Conservation (phyloP, 2,888 invertebrate species). For the Lithophane leautieri region DNA sequence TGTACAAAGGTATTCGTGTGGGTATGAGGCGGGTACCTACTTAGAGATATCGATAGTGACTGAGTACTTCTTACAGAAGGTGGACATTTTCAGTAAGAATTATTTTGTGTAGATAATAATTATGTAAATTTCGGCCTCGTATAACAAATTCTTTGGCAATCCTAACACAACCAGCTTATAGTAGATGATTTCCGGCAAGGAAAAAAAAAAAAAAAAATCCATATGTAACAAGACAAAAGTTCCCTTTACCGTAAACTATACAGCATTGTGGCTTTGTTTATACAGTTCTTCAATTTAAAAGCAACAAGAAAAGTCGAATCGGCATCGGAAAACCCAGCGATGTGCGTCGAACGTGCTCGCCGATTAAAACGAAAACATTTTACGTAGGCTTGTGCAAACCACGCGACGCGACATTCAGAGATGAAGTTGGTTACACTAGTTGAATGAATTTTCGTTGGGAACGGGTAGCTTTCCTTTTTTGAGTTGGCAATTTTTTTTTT, state of each 20-base stretch:
- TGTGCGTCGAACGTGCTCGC: constrained; percentile 31
- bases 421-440: constrained; percentile 54
- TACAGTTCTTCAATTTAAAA: constrained; percentile 26
- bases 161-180: background rate
- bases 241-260: background rate
- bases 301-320: constrained; percentile 36
- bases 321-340: constrained; percentile 29
- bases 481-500: constrained; percentile 32
- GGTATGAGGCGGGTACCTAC: no score
- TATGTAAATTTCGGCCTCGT: background rate
- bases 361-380: constrained; percentile 61
- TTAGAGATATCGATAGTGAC: background rate
- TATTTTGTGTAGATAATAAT: background rate
- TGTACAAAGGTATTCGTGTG: background rate
- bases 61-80: background rate
- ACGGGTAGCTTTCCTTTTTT: constrained; percentile 16
- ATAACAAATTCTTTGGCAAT: background rate
- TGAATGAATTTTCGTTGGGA: constrained; percentile 47
- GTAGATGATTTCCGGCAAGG: background rate
- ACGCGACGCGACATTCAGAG: constrained; percentile 29
- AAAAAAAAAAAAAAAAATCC: no score
- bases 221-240: background rate
- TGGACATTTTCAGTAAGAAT: no score
- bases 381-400: constrained; percentile 49
- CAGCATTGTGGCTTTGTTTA: constrained; percentile 15